These are phyloP conservation scores for Mizuhopecten yessoensis DNA, from an alignment of 1,140 invertebrate species.

Conservation along the genomic window DNA sequence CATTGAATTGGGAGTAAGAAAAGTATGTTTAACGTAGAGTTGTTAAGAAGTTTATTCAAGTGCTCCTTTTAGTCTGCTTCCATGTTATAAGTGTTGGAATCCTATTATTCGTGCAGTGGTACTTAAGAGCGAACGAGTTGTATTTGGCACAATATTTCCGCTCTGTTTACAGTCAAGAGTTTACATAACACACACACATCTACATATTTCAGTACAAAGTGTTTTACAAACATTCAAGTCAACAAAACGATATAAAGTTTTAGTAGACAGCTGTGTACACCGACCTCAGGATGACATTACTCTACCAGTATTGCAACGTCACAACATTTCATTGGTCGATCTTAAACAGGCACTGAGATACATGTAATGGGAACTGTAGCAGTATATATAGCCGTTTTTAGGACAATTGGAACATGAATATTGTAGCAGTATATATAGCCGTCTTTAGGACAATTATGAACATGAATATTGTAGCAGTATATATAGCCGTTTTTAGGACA, in stretches of 20 bases:
- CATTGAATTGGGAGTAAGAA: too few relatives aligned
- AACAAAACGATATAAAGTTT: neutral
- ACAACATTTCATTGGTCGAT: too few relatives aligned
- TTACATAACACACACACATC: neutral
- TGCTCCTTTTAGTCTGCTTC: neutral
- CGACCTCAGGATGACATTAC: neutral
- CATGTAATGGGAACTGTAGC: too few relatives aligned
- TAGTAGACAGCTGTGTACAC: neutral
- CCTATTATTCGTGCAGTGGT: neutral
- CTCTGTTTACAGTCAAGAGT: neutral
- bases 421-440: too few relatives aligned
- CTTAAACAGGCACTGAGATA: too few relatives aligned
- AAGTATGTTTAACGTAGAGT: too few relatives aligned
- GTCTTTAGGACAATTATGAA: too few relatives aligned
- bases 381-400: too few relatives aligned
- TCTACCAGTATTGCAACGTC: neutral
- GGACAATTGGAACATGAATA: too few relatives aligned
- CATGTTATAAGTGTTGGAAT: neutral
- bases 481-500: too few relatives aligned
- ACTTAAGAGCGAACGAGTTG: neutral
- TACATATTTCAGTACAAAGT: neutral
- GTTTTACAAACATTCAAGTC: too few relatives aligned
- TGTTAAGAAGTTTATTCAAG: neutral
- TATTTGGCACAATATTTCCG: neutral
- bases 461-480: too few relatives aligned